Conservation (phyloP, 1,140 invertebrate species). For the Apocrypta bakeri region DNA sequence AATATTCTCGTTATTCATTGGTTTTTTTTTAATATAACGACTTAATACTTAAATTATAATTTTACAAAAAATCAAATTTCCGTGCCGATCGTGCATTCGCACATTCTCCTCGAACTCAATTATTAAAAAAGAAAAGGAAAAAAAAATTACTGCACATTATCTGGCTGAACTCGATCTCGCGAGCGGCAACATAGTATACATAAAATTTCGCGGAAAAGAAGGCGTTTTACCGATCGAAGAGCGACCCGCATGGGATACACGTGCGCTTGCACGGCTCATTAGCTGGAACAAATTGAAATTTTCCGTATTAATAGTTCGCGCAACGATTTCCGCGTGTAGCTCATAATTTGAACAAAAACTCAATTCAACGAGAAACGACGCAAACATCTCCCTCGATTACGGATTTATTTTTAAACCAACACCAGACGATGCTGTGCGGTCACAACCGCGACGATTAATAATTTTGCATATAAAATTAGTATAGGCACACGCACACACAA, state of each 20-base stretch:
- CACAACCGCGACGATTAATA: slow-evolving; percentile 21
- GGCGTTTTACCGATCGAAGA: too few relatives aligned
- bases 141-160: not conserved
- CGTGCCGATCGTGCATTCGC: too few relatives aligned
- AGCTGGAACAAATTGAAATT: slow-evolving; percentile 29
- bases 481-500: too few relatives aligned
- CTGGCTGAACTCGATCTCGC: not conserved
- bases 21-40: too few relatives aligned
- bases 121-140: too few relatives aligned
- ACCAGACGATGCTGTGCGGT: not conserved
- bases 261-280: too few relatives aligned
- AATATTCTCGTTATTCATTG: too few relatives aligned
- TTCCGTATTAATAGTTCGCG: slow-evolving; percentile 20
- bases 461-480: slow-evolving; percentile 49
- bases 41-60: too few relatives aligned
- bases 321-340: not conserved
- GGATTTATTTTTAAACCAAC: slow-evolving; percentile 37
- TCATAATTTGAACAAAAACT: slow-evolving; percentile 42
- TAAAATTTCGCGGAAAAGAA: not conserved
- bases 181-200: too few relatives aligned
- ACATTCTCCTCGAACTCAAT: too few relatives aligned
- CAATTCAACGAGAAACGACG: not conserved
- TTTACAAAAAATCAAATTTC: too few relatives aligned
- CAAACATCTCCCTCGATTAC: slow-evolving; percentile 35
- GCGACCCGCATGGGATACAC: too few relatives aligned